Evolutionary conservation across 92 coral and sea anemone species (phyloP).

Genomic region (Bergia puertoricense): DNA sequence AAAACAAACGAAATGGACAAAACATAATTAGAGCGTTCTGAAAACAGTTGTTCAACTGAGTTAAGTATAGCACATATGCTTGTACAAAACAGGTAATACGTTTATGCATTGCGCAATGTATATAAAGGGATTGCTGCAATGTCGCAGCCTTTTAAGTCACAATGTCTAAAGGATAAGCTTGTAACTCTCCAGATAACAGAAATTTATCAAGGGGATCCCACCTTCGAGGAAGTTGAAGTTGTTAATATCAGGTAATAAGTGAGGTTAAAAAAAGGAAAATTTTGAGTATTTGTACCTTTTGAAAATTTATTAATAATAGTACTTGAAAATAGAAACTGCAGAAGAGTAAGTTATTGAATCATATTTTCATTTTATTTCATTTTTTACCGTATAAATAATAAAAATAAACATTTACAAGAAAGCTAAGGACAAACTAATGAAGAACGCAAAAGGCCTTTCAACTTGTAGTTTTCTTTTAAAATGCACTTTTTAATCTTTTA

Average conservation of each 20-base stretch:
- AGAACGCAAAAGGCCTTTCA: too few species aligned
- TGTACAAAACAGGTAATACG: neutral
- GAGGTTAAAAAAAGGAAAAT: neutral
- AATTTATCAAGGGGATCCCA: constrained; percentile 4
- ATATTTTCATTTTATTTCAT: too few species aligned
- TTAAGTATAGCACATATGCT: neutral
- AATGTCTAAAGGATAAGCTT: neutral
- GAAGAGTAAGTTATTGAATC: neutral
- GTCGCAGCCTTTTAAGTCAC: neutral
- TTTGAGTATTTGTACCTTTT: neutral
- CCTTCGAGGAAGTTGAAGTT: constrained; percentile 23
- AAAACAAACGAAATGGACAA: too few species aligned
- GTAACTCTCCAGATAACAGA: neutral
- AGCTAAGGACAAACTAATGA: too few species aligned
- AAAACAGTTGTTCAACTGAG: neutral
- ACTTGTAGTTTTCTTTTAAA: too few species aligned
- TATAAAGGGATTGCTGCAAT: neutral
- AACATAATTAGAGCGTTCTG: too few species aligned
- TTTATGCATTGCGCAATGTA: neutral
- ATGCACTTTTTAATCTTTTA: too few species aligned
- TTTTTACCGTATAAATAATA: too few species aligned
- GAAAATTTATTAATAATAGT: neutral
- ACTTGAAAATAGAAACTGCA: neutral
- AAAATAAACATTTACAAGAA: too few species aligned
- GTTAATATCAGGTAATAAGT: constrained; percentile 22